Conservation (phyloP, 1,140 invertebrate species). For the Halesus radiatus region DNA sequence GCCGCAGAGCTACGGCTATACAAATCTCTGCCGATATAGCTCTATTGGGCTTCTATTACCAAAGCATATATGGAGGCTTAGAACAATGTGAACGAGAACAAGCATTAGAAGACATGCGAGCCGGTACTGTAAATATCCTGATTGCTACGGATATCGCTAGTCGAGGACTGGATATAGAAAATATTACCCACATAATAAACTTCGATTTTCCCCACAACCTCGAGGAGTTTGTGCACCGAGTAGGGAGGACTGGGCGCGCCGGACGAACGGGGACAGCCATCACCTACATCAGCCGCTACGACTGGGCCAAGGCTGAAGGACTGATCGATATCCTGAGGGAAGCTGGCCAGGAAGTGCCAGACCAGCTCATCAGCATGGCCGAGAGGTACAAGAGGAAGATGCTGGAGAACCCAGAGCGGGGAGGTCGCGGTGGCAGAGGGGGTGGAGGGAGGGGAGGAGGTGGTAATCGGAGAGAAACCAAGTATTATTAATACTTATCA, state of each 20-base stretch:
- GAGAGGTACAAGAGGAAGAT: constrained; percentile 76
- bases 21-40: constrained; percentile 85
- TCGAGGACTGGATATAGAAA: constrained; percentile 92
- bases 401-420: constrained; percentile 69
- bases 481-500: too few species aligned
- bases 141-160: constrained; percentile 96
- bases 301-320: constrained; percentile 84
- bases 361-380: constrained; percentile 81
- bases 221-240: constrained; percentile 91
- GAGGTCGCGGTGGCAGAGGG: constrained; percentile 61
- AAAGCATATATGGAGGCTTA: constrained; percentile 90
- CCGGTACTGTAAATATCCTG: constrained; percentile 82
- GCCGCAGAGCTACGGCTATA: constrained; percentile 85
- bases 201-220: constrained; percentile 92
- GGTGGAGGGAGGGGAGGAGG: not conserved
- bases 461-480: not conserved
- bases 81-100: constrained; percentile 90
- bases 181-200: constrained; percentile 88
- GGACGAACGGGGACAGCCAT: constrained; percentile 87
- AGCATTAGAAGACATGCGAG: constrained; percentile 86
- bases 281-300: constrained; percentile 82
- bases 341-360: constrained; percentile 81
- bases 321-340: constrained; percentile 88
- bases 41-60: constrained; percentile 76
- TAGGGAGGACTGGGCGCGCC: constrained; percentile 91